phyloP scores from a whole-genome alignment of 2,888 invertebrate genomes.

The Chromoteleia sp. region DNA sequence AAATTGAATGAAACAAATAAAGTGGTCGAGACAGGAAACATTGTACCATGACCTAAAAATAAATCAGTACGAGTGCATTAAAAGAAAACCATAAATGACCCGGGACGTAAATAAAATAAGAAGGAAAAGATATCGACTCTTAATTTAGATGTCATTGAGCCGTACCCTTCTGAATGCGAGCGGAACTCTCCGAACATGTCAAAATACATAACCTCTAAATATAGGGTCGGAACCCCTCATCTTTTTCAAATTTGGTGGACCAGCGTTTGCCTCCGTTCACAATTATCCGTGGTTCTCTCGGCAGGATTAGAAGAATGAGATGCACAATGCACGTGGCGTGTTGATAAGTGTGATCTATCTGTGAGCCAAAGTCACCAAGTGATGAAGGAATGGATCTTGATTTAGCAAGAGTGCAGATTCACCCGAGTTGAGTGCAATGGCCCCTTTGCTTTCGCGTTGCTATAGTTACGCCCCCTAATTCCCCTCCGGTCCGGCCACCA shows the following conservation, averaged over 20 bases:
- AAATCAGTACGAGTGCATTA: neutral
- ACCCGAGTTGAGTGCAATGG: conserved; percentile 82
- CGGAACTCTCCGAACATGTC: conserved; percentile 56
- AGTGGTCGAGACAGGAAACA: neutral
- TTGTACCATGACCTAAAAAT: conserved; percentile 9
- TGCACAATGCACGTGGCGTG: conserved; percentile 71
- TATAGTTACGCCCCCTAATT: conserved; percentile 80
- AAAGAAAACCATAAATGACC: conserved; percentile 9
- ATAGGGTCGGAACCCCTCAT: conserved; percentile 64
- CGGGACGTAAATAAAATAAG: conserved; percentile 6
- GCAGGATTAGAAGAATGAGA: conserved; percentile 61
- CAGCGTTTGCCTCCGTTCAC: conserved; percentile 21
- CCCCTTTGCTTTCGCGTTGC: conserved; percentile 81
- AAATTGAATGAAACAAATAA: too few species aligned
- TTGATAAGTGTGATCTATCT: conserved; percentile 73
- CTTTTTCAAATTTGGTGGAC: conserved; percentile 57
- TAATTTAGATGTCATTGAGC: conserved; percentile 60
- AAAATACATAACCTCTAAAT: conserved; percentile 57
- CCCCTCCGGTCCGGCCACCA: conserved; percentile 71
- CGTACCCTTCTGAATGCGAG: conserved; percentile 34
- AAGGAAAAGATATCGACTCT: conserved; percentile 28
- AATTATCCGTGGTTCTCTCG: conserved; percentile 51
- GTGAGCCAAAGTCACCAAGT: conserved; percentile 75
- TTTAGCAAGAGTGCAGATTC: conserved; percentile 83
- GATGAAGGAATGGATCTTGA: conserved; percentile 83